Percentiles rank a stretch among this genome's conserved stretches.
Conservation (phyloP, 1,140 invertebrate species). For the Lineus longissimus region DNA sequence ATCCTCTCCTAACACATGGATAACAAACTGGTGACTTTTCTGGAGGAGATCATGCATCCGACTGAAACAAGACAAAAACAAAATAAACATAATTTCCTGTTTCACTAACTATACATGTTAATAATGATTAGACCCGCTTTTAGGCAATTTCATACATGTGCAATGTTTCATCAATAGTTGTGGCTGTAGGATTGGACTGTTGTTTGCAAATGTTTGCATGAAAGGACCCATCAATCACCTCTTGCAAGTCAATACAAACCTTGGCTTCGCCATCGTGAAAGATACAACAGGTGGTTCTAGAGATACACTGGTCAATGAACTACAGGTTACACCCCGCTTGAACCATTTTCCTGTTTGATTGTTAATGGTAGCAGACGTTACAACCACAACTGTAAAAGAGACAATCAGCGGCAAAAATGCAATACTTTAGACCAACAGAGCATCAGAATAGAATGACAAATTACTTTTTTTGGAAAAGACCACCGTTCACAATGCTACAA, state of each 20-base stretch:
- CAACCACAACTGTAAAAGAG: slow-evolving; percentile 39
- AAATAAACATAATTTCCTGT: no score
- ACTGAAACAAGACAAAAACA: slow-evolving; percentile 28
- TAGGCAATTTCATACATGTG: no score
- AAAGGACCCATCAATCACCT: no score
- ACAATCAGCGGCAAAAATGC: background rate
- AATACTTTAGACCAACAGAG: background rate
- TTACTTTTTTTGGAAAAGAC: no score
- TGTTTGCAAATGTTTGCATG: no score
- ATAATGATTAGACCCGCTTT: no score
- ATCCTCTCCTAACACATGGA: slow-evolving; percentile 42
- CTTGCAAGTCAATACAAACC: slow-evolving; percentile 35
- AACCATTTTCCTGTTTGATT: slow-evolving; percentile 28
- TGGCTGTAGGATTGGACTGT: no score
- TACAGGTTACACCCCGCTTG: slow-evolving; percentile 49
- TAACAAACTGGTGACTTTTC: slow-evolving; percentile 41
- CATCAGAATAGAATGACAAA: background rate
- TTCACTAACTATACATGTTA: no score
- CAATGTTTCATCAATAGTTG: no score
- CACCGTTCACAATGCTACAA: no score
- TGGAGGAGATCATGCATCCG: slow-evolving; percentile 40
- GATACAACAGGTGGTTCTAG: slow-evolving; percentile 44
- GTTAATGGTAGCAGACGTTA: slow-evolving; percentile 39
- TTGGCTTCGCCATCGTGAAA: slow-evolving; percentile 43
- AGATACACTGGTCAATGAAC: slow-evolving; percentile 48